These are phyloP conservation scores for Sebastes taczanowskii DNA, from an alignment of 2,797 vertebrate genomes.

Conservation along the genomic window DNA sequence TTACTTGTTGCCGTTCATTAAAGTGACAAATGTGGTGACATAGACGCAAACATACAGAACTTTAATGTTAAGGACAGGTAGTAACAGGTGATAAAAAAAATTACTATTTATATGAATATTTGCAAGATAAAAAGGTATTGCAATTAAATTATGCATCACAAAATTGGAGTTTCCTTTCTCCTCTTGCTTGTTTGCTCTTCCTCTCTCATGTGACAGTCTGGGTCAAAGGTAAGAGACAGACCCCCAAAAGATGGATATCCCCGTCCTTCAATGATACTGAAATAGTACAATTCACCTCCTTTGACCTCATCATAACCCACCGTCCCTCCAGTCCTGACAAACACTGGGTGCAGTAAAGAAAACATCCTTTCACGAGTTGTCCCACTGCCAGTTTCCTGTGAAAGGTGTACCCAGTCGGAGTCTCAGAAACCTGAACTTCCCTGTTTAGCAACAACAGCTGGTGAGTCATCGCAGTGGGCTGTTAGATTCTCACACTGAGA, in stretches of 20 bases:
- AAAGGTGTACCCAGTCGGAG: constrained; percentile 60
- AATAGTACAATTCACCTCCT: constrained; percentile 63
- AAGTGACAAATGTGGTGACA: not conserved
- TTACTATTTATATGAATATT: not conserved
- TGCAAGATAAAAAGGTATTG: not conserved
- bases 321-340: constrained; percentile 68
- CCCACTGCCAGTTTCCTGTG: constrained; percentile 72
- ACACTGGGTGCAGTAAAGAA: constrained; percentile 75
- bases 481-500: constrained; percentile 22
- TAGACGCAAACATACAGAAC: not conserved
- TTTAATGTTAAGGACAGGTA: not conserved
- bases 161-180: constrained; percentile 42
- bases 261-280: constrained; percentile 53
- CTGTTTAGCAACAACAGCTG: constrained; percentile 62
- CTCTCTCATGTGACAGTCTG: constrained; percentile 43
- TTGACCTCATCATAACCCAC: constrained; percentile 59
- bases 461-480: constrained; percentile 44
- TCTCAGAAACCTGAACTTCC: constrained; percentile 68
- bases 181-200: constrained; percentile 16
- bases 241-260: constrained; percentile 38
- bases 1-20: not conserved
- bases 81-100: not conserved
- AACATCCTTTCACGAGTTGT: constrained; percentile 76
- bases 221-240: constrained; percentile 65
- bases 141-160: constrained; percentile 14